phyloP scores from a whole-genome alignment of 2,888 invertebrate genomes.

The Stenolophus ochropezus region DNA sequence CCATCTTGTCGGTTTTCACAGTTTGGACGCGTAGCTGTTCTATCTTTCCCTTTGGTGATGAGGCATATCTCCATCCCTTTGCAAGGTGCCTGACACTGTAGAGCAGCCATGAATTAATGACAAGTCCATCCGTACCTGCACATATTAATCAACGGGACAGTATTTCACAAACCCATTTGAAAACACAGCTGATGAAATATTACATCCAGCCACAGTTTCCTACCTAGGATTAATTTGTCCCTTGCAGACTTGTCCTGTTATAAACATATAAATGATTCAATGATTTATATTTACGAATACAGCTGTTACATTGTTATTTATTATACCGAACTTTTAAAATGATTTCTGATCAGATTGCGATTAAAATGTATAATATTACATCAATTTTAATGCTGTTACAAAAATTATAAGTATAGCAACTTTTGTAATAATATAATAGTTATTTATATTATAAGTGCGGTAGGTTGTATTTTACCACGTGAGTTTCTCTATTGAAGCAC shows the following conservation, averaged over 20 bases:
- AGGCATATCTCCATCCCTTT: background rate
- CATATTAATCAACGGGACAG: slow-evolving; percentile 44
- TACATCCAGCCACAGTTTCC: slow-evolving; percentile 23
- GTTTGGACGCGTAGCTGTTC: too few relatives aligned
- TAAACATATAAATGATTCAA: background rate
- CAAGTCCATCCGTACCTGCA: slow-evolving; percentile 33
- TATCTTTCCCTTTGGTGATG: background rate
- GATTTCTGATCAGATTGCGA: background rate
- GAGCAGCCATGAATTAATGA: slow-evolving; percentile 25
- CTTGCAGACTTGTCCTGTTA: background rate
- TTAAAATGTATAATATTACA: background rate
- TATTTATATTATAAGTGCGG: too few relatives aligned
- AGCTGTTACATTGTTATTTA: background rate
- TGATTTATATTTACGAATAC: background rate
- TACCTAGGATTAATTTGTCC: background rate
- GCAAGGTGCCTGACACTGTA: background rate
- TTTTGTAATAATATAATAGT: too few relatives aligned
- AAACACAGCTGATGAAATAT: slow-evolving; percentile 43
- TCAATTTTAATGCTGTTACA: background rate
- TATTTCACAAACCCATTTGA: slow-evolving; percentile 37
- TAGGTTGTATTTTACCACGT: too few relatives aligned
- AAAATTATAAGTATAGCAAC: too few relatives aligned
- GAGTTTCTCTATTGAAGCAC: too few relatives aligned
- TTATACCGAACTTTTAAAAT: background rate
- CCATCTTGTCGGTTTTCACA: too few relatives aligned